Conservation (phyloP, 1,140 invertebrate genomes). For the Melanaphis sacchari region DNA sequence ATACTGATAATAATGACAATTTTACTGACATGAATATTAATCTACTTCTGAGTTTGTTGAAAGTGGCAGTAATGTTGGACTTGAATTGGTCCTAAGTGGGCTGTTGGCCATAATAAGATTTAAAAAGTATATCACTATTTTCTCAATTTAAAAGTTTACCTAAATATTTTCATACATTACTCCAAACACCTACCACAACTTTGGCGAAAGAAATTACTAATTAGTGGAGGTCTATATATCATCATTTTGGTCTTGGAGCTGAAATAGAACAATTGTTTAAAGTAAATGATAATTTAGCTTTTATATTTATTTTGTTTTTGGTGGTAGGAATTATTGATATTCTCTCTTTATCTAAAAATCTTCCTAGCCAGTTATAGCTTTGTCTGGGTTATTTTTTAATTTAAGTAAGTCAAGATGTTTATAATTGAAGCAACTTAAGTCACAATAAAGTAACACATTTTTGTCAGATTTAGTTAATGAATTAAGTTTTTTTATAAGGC, state of each 20-base stretch:
- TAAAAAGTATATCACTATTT: neutral
- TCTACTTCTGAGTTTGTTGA: neutral
- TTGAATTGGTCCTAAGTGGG: neutral
- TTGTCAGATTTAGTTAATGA: too few species aligned
- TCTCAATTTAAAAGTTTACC: neutral
- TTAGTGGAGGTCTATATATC: neutral
- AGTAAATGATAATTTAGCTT: neutral
- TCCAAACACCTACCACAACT: neutral
- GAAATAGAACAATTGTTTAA: neutral
- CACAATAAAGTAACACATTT: too few species aligned
- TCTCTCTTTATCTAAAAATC: neutral
- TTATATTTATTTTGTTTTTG: neutral
- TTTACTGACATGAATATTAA: neutral
- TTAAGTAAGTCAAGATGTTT: too few species aligned
- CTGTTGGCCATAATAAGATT: neutral
- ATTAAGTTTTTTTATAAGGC: too few species aligned
- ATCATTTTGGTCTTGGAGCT: neutral
- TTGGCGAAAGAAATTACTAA: neutral
- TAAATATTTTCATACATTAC: neutral
- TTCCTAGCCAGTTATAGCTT: neutral
- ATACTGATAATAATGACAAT: neutral
- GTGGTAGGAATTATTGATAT: neutral
- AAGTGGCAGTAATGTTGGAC: neutral
- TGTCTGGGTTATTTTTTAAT: neutral
- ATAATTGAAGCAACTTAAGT: too few species aligned